Conservation (phyloP, 1,140 invertebrate genomes). For the Medauroidea extradentata region DNA sequence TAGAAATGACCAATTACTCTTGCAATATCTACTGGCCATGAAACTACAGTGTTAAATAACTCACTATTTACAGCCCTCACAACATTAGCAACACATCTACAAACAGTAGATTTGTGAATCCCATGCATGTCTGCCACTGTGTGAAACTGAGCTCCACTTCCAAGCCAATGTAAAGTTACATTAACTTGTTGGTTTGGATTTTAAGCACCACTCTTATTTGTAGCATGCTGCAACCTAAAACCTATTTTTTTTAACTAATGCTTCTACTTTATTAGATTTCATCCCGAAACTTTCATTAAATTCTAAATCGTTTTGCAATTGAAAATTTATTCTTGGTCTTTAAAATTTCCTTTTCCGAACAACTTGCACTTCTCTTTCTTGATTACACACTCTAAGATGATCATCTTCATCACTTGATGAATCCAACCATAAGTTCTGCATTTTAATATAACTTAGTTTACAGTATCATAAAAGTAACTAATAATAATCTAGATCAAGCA, state of each 20-base stretch:
- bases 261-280: background rate
- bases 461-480: too few species aligned
- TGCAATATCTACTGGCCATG: conserved; percentile 15
- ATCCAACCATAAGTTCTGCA: too few species aligned
- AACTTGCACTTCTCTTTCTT: too few species aligned
- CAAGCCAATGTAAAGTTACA: background rate
- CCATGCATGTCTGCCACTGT: conserved; percentile 22
- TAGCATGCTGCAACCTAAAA: conserved; percentile 10
- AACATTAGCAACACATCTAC: conserved; percentile 15
- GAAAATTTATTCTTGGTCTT: too few species aligned
- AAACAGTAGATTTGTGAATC: conserved; percentile 25
- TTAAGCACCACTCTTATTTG: conserved; percentile 17
- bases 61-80: conserved; percentile 11
- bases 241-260: conserved; percentile 13
- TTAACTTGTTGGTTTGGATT: conserved; percentile 17
- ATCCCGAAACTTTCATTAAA: conserved; percentile 3
- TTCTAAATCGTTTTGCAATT: background rate
- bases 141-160: background rate
- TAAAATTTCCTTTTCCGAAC: too few species aligned
- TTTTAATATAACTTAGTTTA: too few species aligned
- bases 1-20: conserved; percentile 11
- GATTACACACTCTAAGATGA: too few species aligned
- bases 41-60: conserved; percentile 18
- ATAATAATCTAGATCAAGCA: too few species aligned
- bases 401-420: too few species aligned